Conservation (phyloP, 2,797 vertebrate genomes). For the Etheostoma nigrum region DNA sequence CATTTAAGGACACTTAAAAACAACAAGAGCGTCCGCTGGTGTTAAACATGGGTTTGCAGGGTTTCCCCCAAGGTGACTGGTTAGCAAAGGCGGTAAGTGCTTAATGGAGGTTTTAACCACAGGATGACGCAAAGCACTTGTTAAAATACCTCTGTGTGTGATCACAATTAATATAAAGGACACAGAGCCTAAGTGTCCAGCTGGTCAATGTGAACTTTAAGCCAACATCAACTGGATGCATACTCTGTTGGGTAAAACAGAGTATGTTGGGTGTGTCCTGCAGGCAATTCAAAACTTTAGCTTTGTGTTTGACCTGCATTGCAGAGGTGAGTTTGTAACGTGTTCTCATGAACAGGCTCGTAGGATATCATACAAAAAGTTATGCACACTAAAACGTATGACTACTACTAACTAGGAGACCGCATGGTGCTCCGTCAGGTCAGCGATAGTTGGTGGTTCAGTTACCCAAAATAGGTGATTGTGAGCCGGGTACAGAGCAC, state of each 20-base stretch:
- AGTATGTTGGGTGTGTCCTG: neutral
- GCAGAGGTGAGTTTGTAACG: neutral
- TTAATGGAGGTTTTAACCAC: constrained; percentile 37
- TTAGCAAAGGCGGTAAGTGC: constrained; percentile 21
- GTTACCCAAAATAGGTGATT: no score
- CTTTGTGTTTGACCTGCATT: neutral
- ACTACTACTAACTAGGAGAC: no score
- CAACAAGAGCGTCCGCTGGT: constrained; percentile 6
- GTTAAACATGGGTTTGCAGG: constrained; percentile 21
- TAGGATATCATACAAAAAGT: no score
- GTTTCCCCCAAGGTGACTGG: neutral
- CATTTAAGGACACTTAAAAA: neutral
- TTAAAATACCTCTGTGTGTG: constrained; percentile 15
- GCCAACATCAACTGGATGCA: no score
- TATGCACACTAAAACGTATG: no score
- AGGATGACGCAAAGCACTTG: constrained; percentile 12
- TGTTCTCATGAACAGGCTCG: no score
- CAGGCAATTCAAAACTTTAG: neutral
- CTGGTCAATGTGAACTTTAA: constrained; percentile 10
- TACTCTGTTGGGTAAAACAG: neutral
- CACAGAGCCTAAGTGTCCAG: neutral
- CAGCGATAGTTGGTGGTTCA: no score
- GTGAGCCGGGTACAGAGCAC: no score
- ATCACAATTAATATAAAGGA: constrained; percentile 13
- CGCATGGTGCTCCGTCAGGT: no score